phyloP scores from a whole-genome alignment of 1,140 invertebrate genomes.

The Ectropis grisescens region DNA sequence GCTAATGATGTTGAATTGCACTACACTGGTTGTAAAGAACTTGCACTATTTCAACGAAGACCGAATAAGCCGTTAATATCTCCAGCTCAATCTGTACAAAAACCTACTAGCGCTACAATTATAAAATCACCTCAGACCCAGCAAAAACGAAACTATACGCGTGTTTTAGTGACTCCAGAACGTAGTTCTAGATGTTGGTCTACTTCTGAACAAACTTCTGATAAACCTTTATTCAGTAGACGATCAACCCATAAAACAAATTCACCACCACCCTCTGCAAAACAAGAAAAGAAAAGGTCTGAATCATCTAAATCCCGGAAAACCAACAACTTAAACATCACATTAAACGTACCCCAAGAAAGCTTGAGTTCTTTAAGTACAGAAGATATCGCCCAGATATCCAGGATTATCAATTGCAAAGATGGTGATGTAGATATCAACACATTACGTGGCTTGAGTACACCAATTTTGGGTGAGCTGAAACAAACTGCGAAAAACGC shows the following conservation, averaged over 20 bases:
- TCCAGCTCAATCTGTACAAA: slow-evolving; percentile 2
- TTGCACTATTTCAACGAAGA: slow-evolving; percentile 51
- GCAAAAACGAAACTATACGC: slow-evolving; percentile 43
- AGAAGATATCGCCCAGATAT: slow-evolving; percentile 50
- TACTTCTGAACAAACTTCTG: slow-evolving; percentile 7
- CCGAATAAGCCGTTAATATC: slow-evolving; percentile 28
- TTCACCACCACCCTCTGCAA: slow-evolving; percentile 31
- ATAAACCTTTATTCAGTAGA: slow-evolving; percentile 34
- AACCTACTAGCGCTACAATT: slow-evolving; percentile 6
- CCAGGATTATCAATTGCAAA: slow-evolving; percentile 52
- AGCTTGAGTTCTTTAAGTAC: slow-evolving; percentile 50
- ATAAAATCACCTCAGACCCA: slow-evolving; percentile 9
- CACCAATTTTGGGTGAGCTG: slow-evolving; percentile 49
- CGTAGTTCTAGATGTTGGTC: slow-evolving; percentile 19
- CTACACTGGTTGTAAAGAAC: slow-evolving; percentile 44
- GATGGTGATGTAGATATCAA: slow-evolving; percentile 55
- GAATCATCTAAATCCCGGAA: slow-evolving; percentile 19
- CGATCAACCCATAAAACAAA: slow-evolving; percentile 33
- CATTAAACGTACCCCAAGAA: slow-evolving; percentile 51
- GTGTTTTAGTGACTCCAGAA: slow-evolving; percentile 46
- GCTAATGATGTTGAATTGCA: slow-evolving; percentile 31
- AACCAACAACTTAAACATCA: slow-evolving; percentile 49
- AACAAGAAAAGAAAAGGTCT: slow-evolving; percentile 33
- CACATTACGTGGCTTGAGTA: slow-evolving; percentile 41
- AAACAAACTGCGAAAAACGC: slow-evolving; percentile 48